phyloP scores from a whole-genome alignment of 2,113 vertebrate genomes.

The Mesembrinibis cayennensis region DNA sequence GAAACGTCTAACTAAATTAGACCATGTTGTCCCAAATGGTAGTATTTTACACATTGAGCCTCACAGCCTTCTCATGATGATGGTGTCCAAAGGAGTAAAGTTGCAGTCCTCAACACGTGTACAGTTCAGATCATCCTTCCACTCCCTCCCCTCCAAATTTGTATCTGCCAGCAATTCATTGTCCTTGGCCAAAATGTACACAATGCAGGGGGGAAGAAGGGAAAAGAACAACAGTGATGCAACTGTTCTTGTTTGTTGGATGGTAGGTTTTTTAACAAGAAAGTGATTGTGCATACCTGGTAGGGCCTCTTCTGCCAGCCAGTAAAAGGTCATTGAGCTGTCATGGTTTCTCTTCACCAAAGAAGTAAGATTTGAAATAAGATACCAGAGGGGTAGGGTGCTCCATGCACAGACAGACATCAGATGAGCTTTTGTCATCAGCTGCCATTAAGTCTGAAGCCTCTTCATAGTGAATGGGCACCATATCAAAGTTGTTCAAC shows the following conservation, averaged over 20 bases:
- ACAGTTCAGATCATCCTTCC: not conserved
- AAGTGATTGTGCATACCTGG: not conserved
- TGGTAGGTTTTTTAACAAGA: not conserved
- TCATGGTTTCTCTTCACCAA: not conserved
- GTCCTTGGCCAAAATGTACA: not conserved
- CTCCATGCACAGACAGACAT: not conserved
- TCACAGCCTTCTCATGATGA: not conserved
- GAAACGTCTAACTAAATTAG: not conserved
- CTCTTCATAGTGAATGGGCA: not conserved
- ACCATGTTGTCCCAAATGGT: rapidly evolving
- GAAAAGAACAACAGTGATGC: not conserved
- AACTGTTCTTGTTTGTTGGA: not conserved
- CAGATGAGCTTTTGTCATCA: not conserved
- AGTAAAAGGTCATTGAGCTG: not conserved
- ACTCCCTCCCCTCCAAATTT: not conserved
- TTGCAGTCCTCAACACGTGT: not conserved
- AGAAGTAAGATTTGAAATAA: not conserved
- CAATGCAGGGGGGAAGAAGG: not conserved
- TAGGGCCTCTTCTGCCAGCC: not conserved
- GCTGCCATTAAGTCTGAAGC: not conserved
- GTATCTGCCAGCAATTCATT: not conserved
- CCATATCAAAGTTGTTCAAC: not conserved
- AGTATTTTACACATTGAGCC: not conserved
- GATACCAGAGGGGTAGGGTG: not conserved
- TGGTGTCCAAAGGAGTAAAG: not conserved